Evolutionary conservation across 2,888 invertebrate species (phyloP).

Genomic region (Tyria jacobaeae): DNA sequence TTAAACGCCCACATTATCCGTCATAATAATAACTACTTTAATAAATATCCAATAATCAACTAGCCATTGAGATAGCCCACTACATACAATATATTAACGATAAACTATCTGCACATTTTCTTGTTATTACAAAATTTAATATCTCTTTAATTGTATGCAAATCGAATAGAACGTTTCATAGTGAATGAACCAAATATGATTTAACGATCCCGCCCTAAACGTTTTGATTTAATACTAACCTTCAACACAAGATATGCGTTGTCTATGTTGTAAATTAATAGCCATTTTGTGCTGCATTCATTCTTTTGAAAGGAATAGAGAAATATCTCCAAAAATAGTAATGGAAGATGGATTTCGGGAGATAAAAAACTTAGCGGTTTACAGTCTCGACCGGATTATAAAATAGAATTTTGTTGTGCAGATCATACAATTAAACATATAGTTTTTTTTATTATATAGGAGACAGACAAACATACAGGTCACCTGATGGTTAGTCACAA

Average conservation of each 20-base stretch:
- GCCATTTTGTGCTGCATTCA: constrained; percentile 7
- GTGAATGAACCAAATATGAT: constrained; percentile 24
- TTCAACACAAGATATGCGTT: constrained; percentile 19
- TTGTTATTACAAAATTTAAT: constrained; percentile 24
- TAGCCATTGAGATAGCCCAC: constrained; percentile 10
- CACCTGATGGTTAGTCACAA: too few relatives aligned
- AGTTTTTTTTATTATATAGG: too few relatives aligned
- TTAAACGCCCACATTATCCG: too few relatives aligned
- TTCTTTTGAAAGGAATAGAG: not conserved
- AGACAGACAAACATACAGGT: too few relatives aligned
- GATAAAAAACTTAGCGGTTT: too few relatives aligned
- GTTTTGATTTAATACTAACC: constrained; percentile 20
- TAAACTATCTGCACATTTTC: constrained; percentile 18
- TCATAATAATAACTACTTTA: constrained; percentile 4
- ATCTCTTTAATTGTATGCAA: constrained; percentile 37
- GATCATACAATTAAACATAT: too few relatives aligned
- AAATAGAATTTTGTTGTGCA: too few relatives aligned
- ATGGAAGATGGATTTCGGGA: not conserved
- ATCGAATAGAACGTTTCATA: constrained; percentile 20
- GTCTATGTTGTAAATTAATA: constrained; percentile 15
- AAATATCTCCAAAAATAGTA: not conserved
- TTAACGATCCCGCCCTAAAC: constrained; percentile 18
- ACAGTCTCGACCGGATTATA: too few relatives aligned
- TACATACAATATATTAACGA: constrained; percentile 13
- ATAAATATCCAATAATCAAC: constrained; percentile 7